phyloP scores from a whole-genome alignment of 2,113 vertebrate genomes.

The Hucho hucho region DNA sequence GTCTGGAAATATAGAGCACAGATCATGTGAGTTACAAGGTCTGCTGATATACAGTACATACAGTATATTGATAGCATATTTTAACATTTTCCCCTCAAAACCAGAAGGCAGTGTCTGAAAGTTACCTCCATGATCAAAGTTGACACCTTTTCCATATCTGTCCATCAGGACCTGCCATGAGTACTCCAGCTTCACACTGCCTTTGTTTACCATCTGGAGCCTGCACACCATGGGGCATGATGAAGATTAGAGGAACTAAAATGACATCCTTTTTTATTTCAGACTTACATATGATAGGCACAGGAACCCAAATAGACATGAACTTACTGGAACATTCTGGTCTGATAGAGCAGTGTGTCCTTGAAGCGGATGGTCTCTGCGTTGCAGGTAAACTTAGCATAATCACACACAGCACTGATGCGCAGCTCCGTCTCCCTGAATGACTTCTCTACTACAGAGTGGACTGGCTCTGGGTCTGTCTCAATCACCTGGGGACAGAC shows the following conservation, averaged over 20 bases:
- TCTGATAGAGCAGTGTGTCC: conserved; percentile 85
- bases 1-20: conserved; percentile 21
- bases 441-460: conserved; percentile 72
- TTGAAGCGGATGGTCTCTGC: conserved; percentile 65
- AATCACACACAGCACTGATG: conserved; percentile 77
- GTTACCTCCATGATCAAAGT: conserved; percentile 53
- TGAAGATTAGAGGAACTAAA: too few species aligned
- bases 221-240: conserved; percentile 40
- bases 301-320: background rate
- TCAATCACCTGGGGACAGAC: conserved; percentile 70
- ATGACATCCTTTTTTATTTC: too few species aligned
- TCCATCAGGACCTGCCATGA: conserved; percentile 71
- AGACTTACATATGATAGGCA: too few species aligned
- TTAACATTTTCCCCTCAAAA: too few species aligned
- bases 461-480: conserved; percentile 75
- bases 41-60: too few species aligned
- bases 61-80: too few species aligned
- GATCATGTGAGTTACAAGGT: too few species aligned
- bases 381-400: conserved; percentile 67
- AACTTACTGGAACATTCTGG: conserved; percentile 77
- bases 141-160: conserved; percentile 29
- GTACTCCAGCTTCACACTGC: conserved; percentile 78
- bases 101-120: background rate
- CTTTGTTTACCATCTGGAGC: conserved; percentile 73
- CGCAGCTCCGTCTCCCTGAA: conserved; percentile 72